Conservation (phyloP, 2,888 invertebrate genomes). For the Callyntrura guangdongensis region DNA sequence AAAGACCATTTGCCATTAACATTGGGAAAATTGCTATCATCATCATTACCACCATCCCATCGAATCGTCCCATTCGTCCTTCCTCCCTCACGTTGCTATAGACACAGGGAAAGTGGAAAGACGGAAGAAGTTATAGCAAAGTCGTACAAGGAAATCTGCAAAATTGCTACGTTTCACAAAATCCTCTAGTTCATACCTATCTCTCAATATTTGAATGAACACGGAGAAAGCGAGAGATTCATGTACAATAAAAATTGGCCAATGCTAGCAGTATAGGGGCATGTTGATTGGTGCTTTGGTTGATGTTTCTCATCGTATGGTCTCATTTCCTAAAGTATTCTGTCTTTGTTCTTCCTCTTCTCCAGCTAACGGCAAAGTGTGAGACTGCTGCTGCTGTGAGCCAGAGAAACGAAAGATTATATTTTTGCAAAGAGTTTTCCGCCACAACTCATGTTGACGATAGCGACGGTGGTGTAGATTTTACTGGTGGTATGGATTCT, state of each 20-base stretch:
- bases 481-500: slow-evolving; percentile 1
- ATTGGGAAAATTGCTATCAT: slow-evolving; percentile 26
- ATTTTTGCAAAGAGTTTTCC: neutral
- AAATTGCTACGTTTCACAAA: slow-evolving; percentile 17
- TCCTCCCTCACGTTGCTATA: neutral
- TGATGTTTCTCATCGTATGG: slow-evolving; percentile 46
- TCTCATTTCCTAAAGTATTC: slow-evolving; percentile 45
- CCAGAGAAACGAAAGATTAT: neutral
- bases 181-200: neutral
- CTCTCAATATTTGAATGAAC: neutral
- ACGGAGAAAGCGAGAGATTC: neutral
- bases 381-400: neutral
- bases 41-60: slow-evolving; percentile 13
- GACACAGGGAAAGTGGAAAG: neutral
- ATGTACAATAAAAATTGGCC: neutral
- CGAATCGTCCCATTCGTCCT: neutral
- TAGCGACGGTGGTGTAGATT: neutral
- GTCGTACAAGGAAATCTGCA: neutral
- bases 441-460: neutral
- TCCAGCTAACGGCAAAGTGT: neutral
- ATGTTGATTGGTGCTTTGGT: neutral
- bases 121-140: neutral
- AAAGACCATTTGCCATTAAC: slow-evolving; percentile 16
- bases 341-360: slow-evolving; percentile 11
- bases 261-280: neutral